phyloP scores from a whole-genome alignment of 2,113 vertebrate species.

The Chiloscyllium plagiosum region DNA sequence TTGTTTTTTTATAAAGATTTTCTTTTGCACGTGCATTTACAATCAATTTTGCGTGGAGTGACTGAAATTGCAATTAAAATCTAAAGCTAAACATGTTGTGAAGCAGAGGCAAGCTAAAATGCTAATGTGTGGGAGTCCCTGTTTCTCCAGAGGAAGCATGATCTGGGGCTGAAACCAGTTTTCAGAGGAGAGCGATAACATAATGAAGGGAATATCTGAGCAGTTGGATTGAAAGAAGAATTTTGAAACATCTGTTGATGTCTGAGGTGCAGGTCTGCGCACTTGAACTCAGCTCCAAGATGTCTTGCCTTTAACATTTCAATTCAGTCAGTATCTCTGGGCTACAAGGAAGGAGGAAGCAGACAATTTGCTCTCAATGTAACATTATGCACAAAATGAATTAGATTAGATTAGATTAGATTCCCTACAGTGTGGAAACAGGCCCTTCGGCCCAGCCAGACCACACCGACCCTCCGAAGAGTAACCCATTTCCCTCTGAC shows the following conservation, averaged over 20 bases:
- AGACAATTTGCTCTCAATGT: background rate
- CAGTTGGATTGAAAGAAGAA: background rate
- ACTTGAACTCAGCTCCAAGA: background rate
- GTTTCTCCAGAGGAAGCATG: background rate
- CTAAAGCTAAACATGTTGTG: background rate
- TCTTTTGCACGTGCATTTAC: background rate
- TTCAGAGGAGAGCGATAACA: background rate
- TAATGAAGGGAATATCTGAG: background rate
- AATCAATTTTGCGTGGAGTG: background rate
- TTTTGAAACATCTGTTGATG: background rate
- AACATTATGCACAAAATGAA: background rate
- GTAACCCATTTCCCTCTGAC: too few relatives aligned
- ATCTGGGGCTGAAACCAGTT: background rate
- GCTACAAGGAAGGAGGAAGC: background rate
- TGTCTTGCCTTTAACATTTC: background rate
- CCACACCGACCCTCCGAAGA: too few relatives aligned
- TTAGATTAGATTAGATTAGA: background rate
- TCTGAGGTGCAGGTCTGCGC: too few relatives aligned
- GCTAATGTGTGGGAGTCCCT: background rate
- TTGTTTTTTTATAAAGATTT: too few relatives aligned
- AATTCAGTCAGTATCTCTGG: background rate
- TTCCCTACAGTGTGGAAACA: too few relatives aligned
- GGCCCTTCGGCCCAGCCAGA: too few relatives aligned
- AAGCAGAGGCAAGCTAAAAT: background rate
- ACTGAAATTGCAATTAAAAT: background rate